phyloP scores from a whole-genome alignment of 2,113 vertebrate genomes.

The Octodon degus region DNA sequence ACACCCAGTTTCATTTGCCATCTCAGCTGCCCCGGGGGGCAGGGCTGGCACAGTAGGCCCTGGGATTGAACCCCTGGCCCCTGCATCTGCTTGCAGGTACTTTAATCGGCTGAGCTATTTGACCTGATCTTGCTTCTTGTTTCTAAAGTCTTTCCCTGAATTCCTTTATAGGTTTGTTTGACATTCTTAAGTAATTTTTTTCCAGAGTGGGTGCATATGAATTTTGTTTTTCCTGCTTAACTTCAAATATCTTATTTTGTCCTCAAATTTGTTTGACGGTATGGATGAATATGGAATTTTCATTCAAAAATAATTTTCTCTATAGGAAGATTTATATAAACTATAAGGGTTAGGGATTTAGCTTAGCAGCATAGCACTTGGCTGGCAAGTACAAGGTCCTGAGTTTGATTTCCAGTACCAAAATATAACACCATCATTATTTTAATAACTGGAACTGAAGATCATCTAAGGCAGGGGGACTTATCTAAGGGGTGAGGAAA shows the following conservation, averaged over 20 bases:
- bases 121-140: background rate
- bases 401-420: no score
- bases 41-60: no score
- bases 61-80: no score
- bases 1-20: no score
- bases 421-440: background rate
- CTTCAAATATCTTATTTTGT: constrained; percentile 18
- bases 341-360: background rate
- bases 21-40: no score
- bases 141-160: background rate
- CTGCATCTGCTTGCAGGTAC: no score
- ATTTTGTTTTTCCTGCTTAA: background rate
- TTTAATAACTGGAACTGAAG: constrained; percentile 7
- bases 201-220: background rate
- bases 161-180: constrained; percentile 17
- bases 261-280: background rate
- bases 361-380: no score
- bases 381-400: no score
- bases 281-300: background rate
- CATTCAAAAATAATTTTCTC: background rate
- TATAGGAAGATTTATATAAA: background rate
- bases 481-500: background rate
- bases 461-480: background rate
- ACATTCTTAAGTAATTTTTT: background rate
- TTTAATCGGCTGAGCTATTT: no score